These are phyloP conservation scores for Perca flavescens DNA, from an alignment of 2,113 vertebrate species.

Conservation along the genomic window DNA sequence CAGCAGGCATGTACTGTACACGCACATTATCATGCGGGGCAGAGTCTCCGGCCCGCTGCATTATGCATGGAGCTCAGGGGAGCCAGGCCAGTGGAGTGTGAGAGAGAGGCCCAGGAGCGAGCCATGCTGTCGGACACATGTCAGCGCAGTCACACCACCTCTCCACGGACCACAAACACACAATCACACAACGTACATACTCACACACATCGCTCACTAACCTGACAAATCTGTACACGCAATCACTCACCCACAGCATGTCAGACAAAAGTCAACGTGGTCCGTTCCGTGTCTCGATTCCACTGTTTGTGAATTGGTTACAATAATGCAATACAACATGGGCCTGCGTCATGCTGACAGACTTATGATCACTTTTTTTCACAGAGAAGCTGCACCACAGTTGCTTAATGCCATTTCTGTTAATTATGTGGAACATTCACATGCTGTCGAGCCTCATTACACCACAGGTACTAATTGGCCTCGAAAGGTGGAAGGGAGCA, in stretches of 20 bases:
- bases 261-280: slow-evolving; percentile 77
- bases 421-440: slow-evolving; percentile 84
- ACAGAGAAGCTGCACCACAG: slow-evolving; percentile 31
- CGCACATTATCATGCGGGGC: slow-evolving; percentile 75
- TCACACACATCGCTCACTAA: slow-evolving; percentile 63
- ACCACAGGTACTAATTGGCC: slow-evolving; percentile 80
- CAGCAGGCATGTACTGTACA: slow-evolving; percentile 53
- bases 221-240: slow-evolving; percentile 81
- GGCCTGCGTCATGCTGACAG: slow-evolving; percentile 36
- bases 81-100: slow-evolving; percentile 80
- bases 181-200: slow-evolving; percentile 33
- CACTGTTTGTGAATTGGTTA: slow-evolving; percentile 56
- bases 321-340: slow-evolving; percentile 54
- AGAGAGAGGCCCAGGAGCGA: slow-evolving; percentile 76
- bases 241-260: slow-evolving; percentile 68
- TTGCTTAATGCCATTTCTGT: slow-evolving; percentile 84
- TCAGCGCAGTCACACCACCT: slow-evolving; percentile 75
- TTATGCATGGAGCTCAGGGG: slow-evolving; percentile 82
- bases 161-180: slow-evolving; percentile 62
- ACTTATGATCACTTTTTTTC: slow-evolving; percentile 43
- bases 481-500: slow-evolving; percentile 66
- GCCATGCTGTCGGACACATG: slow-evolving; percentile 83
- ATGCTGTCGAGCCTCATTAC: slow-evolving; percentile 83
- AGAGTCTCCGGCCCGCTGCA: slow-evolving; percentile 79
- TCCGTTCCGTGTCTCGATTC: slow-evolving; percentile 62